Conservation (phyloP, 2,888 invertebrate species). For the Lampropteryx suffumata region DNA sequence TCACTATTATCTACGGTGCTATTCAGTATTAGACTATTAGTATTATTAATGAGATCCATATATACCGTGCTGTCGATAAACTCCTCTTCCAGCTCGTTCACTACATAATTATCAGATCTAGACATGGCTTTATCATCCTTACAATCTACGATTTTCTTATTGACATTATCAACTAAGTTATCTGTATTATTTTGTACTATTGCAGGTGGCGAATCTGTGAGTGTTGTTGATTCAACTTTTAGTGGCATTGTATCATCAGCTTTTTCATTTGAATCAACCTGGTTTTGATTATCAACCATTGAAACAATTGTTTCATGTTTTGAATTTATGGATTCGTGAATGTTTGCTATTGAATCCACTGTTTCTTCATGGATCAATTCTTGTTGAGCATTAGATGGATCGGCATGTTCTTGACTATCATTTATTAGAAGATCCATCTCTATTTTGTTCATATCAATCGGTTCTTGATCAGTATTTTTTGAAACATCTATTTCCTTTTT, state of each 20-base stretch:
- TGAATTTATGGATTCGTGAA: slow-evolving; percentile 21
- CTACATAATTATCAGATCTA: slow-evolving; percentile 45
- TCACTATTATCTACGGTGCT: slow-evolving; percentile 38
- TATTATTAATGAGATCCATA: slow-evolving; percentile 69
- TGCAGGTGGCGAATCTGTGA: slow-evolving; percentile 55
- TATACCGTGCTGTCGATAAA: slow-evolving; percentile 56
- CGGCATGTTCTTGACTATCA: slow-evolving; percentile 21
- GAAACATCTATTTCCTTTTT: slow-evolving; percentile 8
- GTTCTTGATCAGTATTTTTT: slow-evolving; percentile 11
- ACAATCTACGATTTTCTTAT: slow-evolving; percentile 32
- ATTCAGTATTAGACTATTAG: slow-evolving; percentile 52
- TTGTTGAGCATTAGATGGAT: slow-evolving; percentile 6
- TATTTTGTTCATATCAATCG: slow-evolving; percentile 13
- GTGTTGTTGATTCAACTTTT: slow-evolving; percentile 38
- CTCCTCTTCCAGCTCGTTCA: slow-evolving; percentile 34
- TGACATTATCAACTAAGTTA: slow-evolving; percentile 32
- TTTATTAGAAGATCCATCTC: slow-evolving; percentile 13
- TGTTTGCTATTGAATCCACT: background rate
- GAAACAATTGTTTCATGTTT: slow-evolving; percentile 37
- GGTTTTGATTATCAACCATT: slow-evolving; percentile 25
- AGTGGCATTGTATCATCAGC: slow-evolving; percentile 27
- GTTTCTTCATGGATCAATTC: too few species aligned
- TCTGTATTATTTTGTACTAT: slow-evolving; percentile 64
- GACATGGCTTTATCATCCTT: slow-evolving; percentile 28
- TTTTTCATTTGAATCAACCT: background rate